Conservation (phyloP, 1,140 invertebrate species). For the Ridgeia piscesae region DNA sequence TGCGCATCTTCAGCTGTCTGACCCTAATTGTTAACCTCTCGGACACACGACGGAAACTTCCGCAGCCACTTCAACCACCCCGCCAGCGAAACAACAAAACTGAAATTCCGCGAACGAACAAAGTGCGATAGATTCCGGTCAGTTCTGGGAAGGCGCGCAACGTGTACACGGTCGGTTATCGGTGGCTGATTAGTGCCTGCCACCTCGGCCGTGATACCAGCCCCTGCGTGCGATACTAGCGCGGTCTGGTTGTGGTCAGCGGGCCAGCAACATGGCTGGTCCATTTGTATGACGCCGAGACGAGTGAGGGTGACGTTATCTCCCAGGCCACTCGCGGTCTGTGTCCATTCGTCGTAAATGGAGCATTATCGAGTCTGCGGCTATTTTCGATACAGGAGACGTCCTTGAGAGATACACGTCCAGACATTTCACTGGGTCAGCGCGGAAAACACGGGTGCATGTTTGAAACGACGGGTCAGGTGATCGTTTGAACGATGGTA, state of each 20-base stretch:
- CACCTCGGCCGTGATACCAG: not conserved
- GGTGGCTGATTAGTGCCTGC: not conserved
- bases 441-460: not conserved
- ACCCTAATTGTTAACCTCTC: not conserved
- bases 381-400: not conserved
- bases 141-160: not conserved
- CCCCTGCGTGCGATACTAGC: not conserved
- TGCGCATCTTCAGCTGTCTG: not conserved
- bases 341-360: not conserved
- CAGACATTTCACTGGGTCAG: not conserved
- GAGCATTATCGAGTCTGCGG: not conserved
- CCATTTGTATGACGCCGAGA: not conserved
- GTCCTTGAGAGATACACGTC: not conserved
- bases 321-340: not conserved
- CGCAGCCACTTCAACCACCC: not conserved
- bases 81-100: not conserved
- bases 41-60: not conserved
- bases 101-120: not conserved
- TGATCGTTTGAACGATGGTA: not conserved
- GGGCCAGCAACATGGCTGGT: not conserved
- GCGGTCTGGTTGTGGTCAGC: not conserved
- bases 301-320: not conserved
- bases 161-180: not conserved
- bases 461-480: not conserved
- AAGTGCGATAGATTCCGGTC: not conserved